Evolutionary conservation across 2,888 invertebrate species (phyloP).

Genomic region (Corythucha ciliata): DNA sequence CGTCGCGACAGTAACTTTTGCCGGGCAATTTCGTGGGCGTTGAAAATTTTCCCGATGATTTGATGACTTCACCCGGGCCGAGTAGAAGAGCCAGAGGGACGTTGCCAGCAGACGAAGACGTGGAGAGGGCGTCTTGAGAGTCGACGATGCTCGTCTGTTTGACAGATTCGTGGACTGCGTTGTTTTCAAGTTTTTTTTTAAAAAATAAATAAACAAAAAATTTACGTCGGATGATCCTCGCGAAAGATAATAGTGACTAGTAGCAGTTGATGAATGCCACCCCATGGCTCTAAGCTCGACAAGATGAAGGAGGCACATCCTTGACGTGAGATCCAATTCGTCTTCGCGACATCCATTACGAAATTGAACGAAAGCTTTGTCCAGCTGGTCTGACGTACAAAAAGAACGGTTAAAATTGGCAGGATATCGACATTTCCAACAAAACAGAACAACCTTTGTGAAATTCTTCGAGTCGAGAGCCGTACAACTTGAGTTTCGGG

Average conservation of each 20-base stretch:
- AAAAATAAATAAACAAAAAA: no score
- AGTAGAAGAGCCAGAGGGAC: slow-evolving; percentile 50
- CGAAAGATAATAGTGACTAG: slow-evolving; percentile 67
- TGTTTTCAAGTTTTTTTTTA: no score
- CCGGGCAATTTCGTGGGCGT: slow-evolving; percentile 84
- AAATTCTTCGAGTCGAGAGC: slow-evolving; percentile 68
- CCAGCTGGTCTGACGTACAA: slow-evolving; percentile 56
- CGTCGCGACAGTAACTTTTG: slow-evolving; percentile 89
- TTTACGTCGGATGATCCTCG: slow-evolving; percentile 42
- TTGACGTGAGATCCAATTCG: slow-evolving; percentile 71
- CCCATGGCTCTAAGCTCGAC: slow-evolving; percentile 86
- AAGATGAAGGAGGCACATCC: slow-evolving; percentile 80
- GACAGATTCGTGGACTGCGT: no score
- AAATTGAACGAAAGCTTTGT: slow-evolving; percentile 71
- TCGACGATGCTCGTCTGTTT: no score
- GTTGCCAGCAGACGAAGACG: no score
- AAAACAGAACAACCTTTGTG: slow-evolving; percentile 50
- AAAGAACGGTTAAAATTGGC: slow-evolving; percentile 12
- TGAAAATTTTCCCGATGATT: slow-evolving; percentile 77
- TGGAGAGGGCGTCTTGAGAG: no score
- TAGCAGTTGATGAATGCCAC: slow-evolving; percentile 78
- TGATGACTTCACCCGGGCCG: slow-evolving; percentile 73
- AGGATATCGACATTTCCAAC: neutral
- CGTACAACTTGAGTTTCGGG: slow-evolving; percentile 62
- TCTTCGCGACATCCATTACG: slow-evolving; percentile 83